phyloP scores from a whole-genome alignment of 2,888 invertebrate species.

The Dinocampus coccinellae region DNA sequence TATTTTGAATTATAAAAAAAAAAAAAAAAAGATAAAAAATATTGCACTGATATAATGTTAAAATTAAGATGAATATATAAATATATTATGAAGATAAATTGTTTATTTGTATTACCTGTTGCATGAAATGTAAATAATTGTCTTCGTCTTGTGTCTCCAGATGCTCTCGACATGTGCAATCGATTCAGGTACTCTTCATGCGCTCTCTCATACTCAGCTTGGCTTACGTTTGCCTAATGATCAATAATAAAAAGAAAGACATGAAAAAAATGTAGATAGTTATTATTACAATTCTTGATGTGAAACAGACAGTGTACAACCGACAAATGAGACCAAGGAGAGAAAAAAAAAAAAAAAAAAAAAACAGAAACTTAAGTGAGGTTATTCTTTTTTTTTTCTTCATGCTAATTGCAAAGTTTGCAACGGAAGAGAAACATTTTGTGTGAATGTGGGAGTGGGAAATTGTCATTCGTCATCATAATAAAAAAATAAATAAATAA shows the following conservation, averaged over 20 bases:
- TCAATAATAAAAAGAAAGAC: slow-evolving; percentile 35
- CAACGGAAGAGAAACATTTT: neutral
- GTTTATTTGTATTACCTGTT: slow-evolving; percentile 57
- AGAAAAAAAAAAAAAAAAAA: slow-evolving; percentile 3
- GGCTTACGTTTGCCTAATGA: slow-evolving; percentile 76
- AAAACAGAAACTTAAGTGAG: neutral
- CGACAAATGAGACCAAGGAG: too few relatives aligned
- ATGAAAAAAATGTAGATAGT: slow-evolving; percentile 33
- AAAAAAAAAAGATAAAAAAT: neutral
- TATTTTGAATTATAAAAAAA: neutral
- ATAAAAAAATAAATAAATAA: slow-evolving; percentile 3
- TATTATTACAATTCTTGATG: too few relatives aligned
- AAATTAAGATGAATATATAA: neutral
- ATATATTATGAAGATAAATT: too few relatives aligned
- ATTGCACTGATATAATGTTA: neutral
- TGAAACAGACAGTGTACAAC: too few relatives aligned
- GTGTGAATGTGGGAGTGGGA: neutral
- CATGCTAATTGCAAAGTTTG: slow-evolving; percentile 18
- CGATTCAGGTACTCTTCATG: slow-evolving; percentile 73
- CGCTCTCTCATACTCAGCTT: slow-evolving; percentile 75
- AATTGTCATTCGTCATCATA: neutral
- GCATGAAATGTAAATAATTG: slow-evolving; percentile 63
- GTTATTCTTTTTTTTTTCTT: neutral
- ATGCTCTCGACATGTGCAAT: slow-evolving; percentile 53
- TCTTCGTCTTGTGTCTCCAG: slow-evolving; percentile 52